Evolutionary conservation across 2,888 invertebrate species (phyloP).

Genomic region (Hypsopygia costalis): DNA sequence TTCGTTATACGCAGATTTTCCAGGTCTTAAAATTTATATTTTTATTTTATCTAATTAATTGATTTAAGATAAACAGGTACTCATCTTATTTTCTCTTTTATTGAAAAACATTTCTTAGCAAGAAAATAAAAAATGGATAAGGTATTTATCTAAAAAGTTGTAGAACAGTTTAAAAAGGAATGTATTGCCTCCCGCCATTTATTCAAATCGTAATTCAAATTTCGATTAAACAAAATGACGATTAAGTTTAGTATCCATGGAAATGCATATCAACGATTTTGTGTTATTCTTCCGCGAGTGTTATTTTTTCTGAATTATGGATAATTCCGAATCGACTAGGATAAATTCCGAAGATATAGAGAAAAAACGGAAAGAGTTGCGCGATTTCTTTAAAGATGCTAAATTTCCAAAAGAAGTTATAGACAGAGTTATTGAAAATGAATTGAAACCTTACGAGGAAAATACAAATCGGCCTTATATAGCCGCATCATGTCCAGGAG

Average conservation of each 20-base stretch:
- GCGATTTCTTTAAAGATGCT: constrained; percentile 52
- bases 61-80: too few species aligned
- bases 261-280: constrained; percentile 17
- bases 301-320: background rate
- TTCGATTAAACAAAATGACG: constrained; percentile 40
- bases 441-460: constrained; percentile 45
- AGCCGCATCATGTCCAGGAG: constrained; percentile 49
- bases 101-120: too few species aligned
- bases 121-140: too few species aligned
- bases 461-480: constrained; percentile 48
- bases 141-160: too few species aligned
- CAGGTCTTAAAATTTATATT: too few species aligned
- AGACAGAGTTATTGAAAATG: constrained; percentile 61
- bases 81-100: too few species aligned
- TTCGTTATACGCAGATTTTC: too few species aligned
- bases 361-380: constrained; percentile 52
- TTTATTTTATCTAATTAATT: too few species aligned
- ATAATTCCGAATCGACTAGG: constrained; percentile 28
- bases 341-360: constrained; percentile 40
- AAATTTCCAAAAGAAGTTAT: constrained; percentile 50
- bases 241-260: constrained; percentile 31
- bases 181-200: too few species aligned
- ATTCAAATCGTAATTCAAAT: constrained; percentile 27
- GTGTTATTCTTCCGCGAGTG: background rate
- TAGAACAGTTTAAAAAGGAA: too few species aligned